Evolutionary conservation across 2,113 vertebrate genomes (phyloP).

Genomic region (Vombatus ursinus): DNA sequence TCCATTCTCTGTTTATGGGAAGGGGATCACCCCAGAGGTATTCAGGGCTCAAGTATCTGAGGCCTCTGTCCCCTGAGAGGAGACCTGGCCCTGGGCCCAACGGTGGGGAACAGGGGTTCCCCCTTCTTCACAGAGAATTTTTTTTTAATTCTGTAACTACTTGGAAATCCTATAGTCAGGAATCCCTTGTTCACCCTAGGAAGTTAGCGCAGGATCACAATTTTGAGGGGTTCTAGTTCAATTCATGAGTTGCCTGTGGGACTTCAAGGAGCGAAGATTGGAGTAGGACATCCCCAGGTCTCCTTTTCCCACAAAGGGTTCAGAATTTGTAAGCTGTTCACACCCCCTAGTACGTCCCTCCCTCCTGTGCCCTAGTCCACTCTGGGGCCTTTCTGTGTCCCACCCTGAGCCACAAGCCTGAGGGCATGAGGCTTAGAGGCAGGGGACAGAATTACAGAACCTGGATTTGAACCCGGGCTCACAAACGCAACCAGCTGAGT

Average conservation of each 20-base stretch:
- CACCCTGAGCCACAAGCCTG: neutral
- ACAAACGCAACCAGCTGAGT: neutral
- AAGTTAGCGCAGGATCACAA: neutral
- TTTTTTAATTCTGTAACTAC: neutral
- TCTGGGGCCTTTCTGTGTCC: neutral
- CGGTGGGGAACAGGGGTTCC: neutral
- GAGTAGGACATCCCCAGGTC: neutral
- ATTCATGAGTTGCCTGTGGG: neutral
- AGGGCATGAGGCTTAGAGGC: neutral
- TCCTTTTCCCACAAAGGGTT: slow-evolving; percentile 2
- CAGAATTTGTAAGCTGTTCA: neutral
- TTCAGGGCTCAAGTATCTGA: neutral
- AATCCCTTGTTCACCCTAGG: neutral
- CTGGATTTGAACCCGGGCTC: neutral
- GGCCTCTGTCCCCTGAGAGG: neutral
- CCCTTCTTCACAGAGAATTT: neutral
- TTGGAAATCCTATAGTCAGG: neutral
- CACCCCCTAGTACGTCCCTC: neutral
- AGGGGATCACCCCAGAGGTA: neutral
- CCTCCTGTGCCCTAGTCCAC: neutral
- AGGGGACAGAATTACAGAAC: neutral
- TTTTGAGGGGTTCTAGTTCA: neutral
- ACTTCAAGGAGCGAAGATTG: neutral
- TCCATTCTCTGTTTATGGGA: neutral
- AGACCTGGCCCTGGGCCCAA: neutral